phyloP scores from a whole-genome alignment of 2,113 vertebrate genomes.

The Rhinichthys klamathensis region DNA sequence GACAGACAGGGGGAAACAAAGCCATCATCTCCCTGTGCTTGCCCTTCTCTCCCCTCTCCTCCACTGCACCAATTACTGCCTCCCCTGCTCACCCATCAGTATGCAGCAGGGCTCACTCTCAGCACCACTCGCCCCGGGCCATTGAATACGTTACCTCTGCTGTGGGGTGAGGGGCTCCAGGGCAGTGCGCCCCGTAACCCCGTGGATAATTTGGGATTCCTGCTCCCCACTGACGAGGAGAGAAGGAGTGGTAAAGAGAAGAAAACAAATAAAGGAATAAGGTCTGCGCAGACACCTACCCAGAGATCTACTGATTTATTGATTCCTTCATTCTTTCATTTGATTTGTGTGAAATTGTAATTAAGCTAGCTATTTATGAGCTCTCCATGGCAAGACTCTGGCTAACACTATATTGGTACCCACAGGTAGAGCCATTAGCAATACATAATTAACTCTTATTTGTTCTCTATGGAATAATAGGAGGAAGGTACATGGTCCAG shows the following conservation, averaged over 20 bases:
- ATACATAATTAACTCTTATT: conserved; percentile 37
- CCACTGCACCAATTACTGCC: conserved; percentile 82
- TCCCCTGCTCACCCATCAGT: conserved; percentile 79
- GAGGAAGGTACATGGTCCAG: background rate
- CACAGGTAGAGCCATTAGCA: conserved; percentile 2
- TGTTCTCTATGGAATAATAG: conserved; percentile 7
- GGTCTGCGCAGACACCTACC: conserved; percentile 67
- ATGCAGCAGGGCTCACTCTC: conserved; percentile 79
- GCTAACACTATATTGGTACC: conserved; percentile 9
- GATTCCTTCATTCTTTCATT: conserved; percentile 75
- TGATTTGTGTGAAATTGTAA: conserved; percentile 74
- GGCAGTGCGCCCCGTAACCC: conserved; percentile 77
- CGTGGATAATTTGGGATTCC: conserved; percentile 83
- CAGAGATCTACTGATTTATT: conserved; percentile 77
- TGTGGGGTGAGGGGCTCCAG: conserved; percentile 77
- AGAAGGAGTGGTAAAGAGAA: conserved; percentile 61
- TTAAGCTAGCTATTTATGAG: conserved; percentile 52
- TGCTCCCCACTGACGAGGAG: conserved; percentile 58
- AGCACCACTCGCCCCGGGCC: conserved; percentile 79
- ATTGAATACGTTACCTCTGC: conserved; percentile 83
- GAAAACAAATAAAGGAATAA: conserved; percentile 79
- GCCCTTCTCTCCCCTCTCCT: conserved; percentile 77
- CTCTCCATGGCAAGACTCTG: conserved; percentile 28
- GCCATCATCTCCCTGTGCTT: conserved; percentile 78
- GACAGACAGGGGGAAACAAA: conserved; percentile 78